Conservation (phyloP, 2,113 vertebrate species). For the Potamarius usumacintae region DNA sequence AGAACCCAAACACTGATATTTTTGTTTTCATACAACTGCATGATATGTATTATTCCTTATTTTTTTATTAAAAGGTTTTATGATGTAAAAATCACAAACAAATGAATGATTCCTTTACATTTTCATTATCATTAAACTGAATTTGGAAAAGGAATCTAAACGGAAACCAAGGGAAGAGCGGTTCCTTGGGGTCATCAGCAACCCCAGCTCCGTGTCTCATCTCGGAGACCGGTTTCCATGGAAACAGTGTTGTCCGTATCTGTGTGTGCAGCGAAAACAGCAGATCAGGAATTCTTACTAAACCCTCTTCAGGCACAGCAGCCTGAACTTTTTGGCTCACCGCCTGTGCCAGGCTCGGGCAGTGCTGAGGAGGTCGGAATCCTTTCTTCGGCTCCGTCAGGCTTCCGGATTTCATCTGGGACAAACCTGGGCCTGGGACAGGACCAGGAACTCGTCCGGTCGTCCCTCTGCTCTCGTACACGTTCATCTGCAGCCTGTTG, state of each 20-base stretch:
- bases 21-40: not conserved
- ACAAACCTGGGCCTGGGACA: constrained; percentile 54
- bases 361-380: constrained; percentile 75
- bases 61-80: not conserved
- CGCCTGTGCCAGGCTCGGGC: constrained; percentile 68
- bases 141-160: not conserved
- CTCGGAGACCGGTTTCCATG: not conserved
- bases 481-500: constrained; percentile 74
- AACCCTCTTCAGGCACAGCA: constrained; percentile 69
- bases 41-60: not conserved
- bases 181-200: too few relatives aligned
- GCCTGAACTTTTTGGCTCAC: constrained; percentile 74
- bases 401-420: constrained; percentile 48
- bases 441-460: constrained; percentile 54
- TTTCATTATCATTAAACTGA: too few relatives aligned
- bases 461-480: constrained; percentile 71
- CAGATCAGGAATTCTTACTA: constrained; percentile 61
- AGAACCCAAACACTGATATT: not conserved
- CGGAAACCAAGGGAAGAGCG: not conserved
- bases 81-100: not conserved
- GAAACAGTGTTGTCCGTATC: not conserved
- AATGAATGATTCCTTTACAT: not conserved
- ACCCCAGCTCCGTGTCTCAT: not conserved
- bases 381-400: constrained; percentile 71
- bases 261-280: constrained; percentile 18